Conservation (phyloP, 2,797 vertebrate species). For the Bovichtus variegatus region DNA sequence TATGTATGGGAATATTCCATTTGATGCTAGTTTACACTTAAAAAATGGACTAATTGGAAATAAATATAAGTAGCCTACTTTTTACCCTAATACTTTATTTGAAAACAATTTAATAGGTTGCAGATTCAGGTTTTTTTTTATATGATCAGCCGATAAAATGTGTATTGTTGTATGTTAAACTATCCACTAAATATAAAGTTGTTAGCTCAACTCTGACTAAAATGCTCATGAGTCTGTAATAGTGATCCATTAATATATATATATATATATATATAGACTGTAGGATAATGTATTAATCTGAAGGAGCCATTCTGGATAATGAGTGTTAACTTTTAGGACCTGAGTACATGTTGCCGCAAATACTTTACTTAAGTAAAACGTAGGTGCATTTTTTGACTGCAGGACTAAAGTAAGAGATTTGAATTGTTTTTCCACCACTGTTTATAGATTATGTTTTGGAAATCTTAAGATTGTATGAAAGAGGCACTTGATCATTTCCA, state of each 20-base stretch:
- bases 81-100: background rate
- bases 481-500: background rate
- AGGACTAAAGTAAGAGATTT: too few relatives aligned
- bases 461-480: background rate
- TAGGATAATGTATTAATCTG: background rate
- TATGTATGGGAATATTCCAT: background rate
- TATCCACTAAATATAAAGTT: background rate
- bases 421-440: background rate
- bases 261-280: too few relatives aligned
- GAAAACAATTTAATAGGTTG: background rate
- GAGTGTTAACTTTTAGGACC: background rate
- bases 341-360: background rate
- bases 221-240: background rate
- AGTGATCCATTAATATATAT: background rate
- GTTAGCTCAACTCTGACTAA: background rate
- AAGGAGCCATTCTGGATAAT: background rate
- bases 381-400: background rate
- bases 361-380: too few relatives aligned
- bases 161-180: too few relatives aligned
- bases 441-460: background rate
- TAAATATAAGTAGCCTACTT: too few relatives aligned
- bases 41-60: too few relatives aligned
- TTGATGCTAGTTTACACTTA: background rate
- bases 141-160: background rate
- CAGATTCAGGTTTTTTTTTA: background rate